A percentile compares a stretch with the other conserved stretches of the same genome.
phyloP scores from a whole-genome alignment of 37 sponge, comb jelly and placozoan genomes.

The Cliona cf. orientalis region DNA sequence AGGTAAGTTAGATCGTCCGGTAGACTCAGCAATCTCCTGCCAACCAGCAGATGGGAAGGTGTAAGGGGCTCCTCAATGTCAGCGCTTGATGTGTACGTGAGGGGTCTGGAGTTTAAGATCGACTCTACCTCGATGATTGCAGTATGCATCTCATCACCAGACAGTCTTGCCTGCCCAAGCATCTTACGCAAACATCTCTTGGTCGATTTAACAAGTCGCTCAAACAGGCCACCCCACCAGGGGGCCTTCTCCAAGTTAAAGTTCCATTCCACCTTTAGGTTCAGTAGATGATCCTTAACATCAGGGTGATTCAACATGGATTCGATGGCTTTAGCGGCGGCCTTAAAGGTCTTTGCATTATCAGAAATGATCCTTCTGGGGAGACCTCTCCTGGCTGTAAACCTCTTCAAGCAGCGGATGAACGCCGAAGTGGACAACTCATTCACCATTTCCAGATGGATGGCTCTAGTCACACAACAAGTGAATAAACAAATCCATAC shows the following conservation, averaged over 20 bases:
- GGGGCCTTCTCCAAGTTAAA: conserved; percentile 29
- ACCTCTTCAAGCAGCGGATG: conserved; percentile 8
- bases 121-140: conserved; percentile 16
- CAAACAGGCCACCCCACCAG: conserved; percentile 40
- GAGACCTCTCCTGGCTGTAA: conserved; percentile 13
- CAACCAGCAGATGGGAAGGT: conserved; percentile 28
- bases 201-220: conserved; percentile 19
- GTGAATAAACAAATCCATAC: conserved; percentile 40
- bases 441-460: conserved; percentile 8
- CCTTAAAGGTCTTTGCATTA: conserved; percentile 32
- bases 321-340: conserved; percentile 1
- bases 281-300: conserved; percentile 1
- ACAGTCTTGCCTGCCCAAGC: conserved; percentile 3
- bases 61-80: conserved; percentile 42
- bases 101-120: conserved; percentile 13
- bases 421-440: conserved; percentile 15
- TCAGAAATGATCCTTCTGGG: conserved; percentile 27
- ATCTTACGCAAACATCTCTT: conserved; percentile 28
- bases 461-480: conserved; percentile 13
- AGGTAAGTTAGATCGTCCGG: conserved; percentile 21
- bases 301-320: background rate
- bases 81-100: conserved; percentile 6
- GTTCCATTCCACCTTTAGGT: background rate
- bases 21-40: conserved; percentile 2
- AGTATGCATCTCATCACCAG: conserved; percentile 20